A percentile compares a stretch with the other conserved stretches of the same genome.
Evolutionary conservation across 2,113 vertebrate genomes (phyloP).

Genomic region (Aphyosemion australe): DNA sequence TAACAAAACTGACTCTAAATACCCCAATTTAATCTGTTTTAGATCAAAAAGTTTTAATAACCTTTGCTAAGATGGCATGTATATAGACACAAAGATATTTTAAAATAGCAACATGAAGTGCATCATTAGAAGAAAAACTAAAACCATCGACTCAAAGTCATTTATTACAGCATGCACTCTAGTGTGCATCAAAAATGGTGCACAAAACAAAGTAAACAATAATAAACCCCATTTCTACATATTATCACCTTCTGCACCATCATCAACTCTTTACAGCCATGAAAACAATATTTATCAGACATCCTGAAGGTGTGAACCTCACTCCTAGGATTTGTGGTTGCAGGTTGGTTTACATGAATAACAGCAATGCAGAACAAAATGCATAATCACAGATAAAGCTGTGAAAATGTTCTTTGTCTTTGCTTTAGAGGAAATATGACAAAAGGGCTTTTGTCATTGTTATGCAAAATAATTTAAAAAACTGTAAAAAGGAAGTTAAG

Average conservation of each 20-base stretch:
- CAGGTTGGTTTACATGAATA: conserved; percentile 20
- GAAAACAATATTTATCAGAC: conserved; percentile 10
- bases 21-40: no score
- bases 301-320: background rate
- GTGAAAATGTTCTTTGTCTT: conserved; percentile 15
- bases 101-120: no score
- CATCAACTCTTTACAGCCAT: conserved; percentile 8
- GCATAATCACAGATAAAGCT: conserved; percentile 14
- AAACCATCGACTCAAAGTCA: background rate
- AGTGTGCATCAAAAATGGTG: conserved; percentile 41
- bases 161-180: conserved; percentile 46
- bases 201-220: conserved; percentile 34
- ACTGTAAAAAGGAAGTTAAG: conserved; percentile 14
- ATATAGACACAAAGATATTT: no score
- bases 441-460: conserved; percentile 35
- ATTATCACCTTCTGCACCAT: background rate
- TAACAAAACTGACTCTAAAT: no score
- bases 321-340: conserved; percentile 7
- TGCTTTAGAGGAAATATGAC: background rate
- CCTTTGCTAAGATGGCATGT: no score
- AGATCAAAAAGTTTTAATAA: no score
- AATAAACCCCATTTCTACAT: conserved; percentile 4
- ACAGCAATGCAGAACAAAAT: conserved; percentile 9
- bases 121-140: background rate
- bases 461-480: conserved; percentile 11